Evolutionary conservation across 2,888 invertebrate species (phyloP).

Genomic region (Nebria brevicollis): DNA sequence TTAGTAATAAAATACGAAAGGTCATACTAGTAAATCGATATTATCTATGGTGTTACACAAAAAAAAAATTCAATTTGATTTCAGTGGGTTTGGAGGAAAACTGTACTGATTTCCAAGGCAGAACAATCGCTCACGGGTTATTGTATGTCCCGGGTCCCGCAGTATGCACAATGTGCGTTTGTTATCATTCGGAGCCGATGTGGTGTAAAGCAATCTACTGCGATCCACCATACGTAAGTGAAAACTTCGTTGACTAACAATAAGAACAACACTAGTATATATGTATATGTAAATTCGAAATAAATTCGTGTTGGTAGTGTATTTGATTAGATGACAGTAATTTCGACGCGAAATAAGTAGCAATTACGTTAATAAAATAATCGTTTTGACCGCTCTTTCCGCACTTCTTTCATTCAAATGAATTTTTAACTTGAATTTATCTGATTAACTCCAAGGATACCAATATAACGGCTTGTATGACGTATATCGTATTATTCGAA

Average conservation of each 20-base stretch:
- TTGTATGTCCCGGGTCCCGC: conserved; percentile 87
- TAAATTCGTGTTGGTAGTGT: too few relatives aligned
- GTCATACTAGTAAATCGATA: too few relatives aligned
- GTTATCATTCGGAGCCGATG: conserved; percentile 85
- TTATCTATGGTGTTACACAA: too few relatives aligned
- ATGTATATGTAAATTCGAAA: too few relatives aligned
- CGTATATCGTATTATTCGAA: not conserved
- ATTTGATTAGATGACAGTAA: not conserved
- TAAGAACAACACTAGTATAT: too few relatives aligned
- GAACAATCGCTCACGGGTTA: conserved; percentile 79
- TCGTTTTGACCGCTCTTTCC: not conserved
- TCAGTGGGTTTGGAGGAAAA: conserved; percentile 78
- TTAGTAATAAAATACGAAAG: too few relatives aligned
- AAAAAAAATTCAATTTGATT: conserved; percentile 49
- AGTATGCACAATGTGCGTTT: conserved; percentile 85
- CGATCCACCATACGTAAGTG: conserved; percentile 84
- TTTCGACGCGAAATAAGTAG: not conserved
- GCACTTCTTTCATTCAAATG: not conserved
- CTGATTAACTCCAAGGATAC: not conserved
- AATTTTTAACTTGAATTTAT: not conserved
- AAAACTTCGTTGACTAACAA: not conserved
- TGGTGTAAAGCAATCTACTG: conserved; percentile 91
- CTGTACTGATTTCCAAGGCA: conserved; percentile 86
- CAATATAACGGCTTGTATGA: not conserved
- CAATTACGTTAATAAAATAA: not conserved